Conservation (phyloP, 2,888 invertebrate genomes). For the Polymixis lichenea region DNA sequence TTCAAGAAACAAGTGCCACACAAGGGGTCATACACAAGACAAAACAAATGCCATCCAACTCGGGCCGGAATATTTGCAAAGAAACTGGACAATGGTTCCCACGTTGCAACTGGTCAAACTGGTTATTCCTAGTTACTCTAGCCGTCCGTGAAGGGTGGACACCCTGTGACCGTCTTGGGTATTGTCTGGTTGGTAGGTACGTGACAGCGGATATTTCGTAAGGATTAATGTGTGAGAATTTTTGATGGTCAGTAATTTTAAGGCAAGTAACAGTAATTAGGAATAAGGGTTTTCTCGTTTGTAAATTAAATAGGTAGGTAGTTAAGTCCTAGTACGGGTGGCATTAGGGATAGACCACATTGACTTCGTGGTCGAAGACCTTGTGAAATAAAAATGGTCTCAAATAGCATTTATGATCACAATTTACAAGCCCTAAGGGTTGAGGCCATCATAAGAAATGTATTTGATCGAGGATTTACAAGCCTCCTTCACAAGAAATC, state of each 20-base stretch:
- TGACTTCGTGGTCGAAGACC: neutral
- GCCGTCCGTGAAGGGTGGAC: slow-evolving; percentile 75
- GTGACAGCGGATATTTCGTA: slow-evolving; percentile 77
- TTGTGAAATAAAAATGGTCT: neutral
- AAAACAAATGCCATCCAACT: slow-evolving; percentile 64
- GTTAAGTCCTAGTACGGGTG: neutral
- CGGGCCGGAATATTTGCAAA: slow-evolving; percentile 67
- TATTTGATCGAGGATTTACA: neutral
- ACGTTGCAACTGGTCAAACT: slow-evolving; percentile 85
- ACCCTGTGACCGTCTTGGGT: slow-evolving; percentile 73
- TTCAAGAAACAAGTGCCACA: slow-evolving; percentile 60
- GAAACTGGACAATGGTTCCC: slow-evolving; percentile 84
- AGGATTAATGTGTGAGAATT: slow-evolving; percentile 77
- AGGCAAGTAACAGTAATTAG: neutral
- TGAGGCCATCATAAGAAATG: neutral
- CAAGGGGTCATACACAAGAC: slow-evolving; percentile 58
- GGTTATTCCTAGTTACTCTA: slow-evolving; percentile 82
- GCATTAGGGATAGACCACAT: too few species aligned
- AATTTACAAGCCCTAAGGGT: neutral
- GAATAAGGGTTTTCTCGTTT: neutral
- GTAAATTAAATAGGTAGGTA: neutral
- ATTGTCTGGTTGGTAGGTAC: slow-evolving; percentile 60
- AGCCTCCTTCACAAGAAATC: neutral
- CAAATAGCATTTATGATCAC: neutral
- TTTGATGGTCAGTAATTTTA: slow-evolving; percentile 39